Evolutionary conservation across 1,140 invertebrate species (phyloP).

Genomic region (Drosophila pandora): DNA sequence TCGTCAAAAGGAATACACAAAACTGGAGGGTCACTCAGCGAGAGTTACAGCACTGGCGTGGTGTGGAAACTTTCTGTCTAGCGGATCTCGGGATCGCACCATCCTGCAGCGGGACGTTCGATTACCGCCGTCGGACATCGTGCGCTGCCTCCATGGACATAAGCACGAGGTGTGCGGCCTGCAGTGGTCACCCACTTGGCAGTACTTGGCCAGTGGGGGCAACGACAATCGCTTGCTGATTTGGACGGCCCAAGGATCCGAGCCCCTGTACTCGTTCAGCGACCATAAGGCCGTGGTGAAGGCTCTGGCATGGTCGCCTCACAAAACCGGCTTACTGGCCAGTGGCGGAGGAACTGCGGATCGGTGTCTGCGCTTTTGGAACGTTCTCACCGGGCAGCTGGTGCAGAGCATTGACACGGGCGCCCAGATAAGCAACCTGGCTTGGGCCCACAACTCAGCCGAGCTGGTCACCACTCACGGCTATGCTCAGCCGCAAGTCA

Average conservation of each 20-base stretch:
- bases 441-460: constrained; percentile 99
- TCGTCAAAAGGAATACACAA: constrained; percentile 92
- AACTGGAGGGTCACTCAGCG: constrained; percentile 95
- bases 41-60: constrained; percentile 97
- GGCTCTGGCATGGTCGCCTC: constrained; percentile 99
- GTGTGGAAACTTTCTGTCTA: constrained; percentile 98
- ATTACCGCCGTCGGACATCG: constrained; percentile 89
- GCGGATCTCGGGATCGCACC: constrained; percentile 95
- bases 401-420: constrained; percentile 99
- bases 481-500: constrained; percentile 99
- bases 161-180: constrained; percentile 98
- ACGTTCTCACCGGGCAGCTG: constrained; percentile 98
- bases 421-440: constrained; percentile 98
- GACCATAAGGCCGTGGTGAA: constrained; percentile 99
- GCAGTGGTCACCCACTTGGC: constrained; percentile 99
- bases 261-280: constrained; percentile 96
- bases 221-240: constrained; percentile 99
- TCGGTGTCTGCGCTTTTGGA: constrained; percentile 99
- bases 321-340: constrained; percentile 98
- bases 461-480: constrained; percentile 99
- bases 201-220: constrained; percentile 98
- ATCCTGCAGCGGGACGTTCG: constrained; percentile 97
- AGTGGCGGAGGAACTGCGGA: constrained; percentile 99
- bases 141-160: constrained; percentile 93
- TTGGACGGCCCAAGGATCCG: constrained; percentile 94